Conservation (phyloP, 2,113 vertebrate genomes). For the Paradisaea rubra region DNA sequence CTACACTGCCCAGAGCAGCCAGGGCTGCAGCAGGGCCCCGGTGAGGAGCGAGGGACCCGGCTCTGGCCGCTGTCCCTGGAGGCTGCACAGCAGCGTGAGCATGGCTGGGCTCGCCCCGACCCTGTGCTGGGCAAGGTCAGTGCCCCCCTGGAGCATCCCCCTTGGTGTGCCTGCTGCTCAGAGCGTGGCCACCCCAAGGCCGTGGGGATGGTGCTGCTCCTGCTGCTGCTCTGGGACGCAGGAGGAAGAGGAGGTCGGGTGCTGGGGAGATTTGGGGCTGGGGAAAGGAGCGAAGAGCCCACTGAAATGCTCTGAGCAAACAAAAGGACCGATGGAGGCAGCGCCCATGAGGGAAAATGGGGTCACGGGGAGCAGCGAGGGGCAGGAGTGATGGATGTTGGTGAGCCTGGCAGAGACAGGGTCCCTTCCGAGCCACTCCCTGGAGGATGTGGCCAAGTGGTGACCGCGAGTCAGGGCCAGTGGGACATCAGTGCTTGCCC, state of each 20-base stretch:
- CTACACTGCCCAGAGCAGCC: fast-evolving
- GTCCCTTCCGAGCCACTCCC: not conserved
- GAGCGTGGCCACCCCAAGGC: not conserved
- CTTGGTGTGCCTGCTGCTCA: not conserved
- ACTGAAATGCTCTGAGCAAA: not conserved
- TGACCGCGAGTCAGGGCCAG: fast-evolving
- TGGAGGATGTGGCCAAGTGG: not conserved
- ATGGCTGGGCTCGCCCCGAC: fast-evolving
- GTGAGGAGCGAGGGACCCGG: fast-evolving
- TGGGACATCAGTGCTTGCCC: not conserved
- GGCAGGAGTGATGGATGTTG: not conserved
- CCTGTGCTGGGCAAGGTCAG: fast-evolving
- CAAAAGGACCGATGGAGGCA: not conserved
- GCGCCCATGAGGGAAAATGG: fast-evolving
- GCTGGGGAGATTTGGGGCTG: not conserved
- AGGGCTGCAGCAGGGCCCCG: not conserved
- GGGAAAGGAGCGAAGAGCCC: not conserved
- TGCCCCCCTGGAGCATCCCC: fast-evolving
- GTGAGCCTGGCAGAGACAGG: not conserved
- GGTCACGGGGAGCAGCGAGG: not conserved
- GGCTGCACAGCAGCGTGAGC: fast-evolving
- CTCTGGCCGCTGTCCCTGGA: fast-evolving
- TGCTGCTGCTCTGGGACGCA: not conserved
- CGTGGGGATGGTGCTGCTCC: fast-evolving
- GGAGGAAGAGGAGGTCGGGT: fast-evolving